Conservation (phyloP, 2,113 vertebrate genomes). For the Astur gentilis region DNA sequence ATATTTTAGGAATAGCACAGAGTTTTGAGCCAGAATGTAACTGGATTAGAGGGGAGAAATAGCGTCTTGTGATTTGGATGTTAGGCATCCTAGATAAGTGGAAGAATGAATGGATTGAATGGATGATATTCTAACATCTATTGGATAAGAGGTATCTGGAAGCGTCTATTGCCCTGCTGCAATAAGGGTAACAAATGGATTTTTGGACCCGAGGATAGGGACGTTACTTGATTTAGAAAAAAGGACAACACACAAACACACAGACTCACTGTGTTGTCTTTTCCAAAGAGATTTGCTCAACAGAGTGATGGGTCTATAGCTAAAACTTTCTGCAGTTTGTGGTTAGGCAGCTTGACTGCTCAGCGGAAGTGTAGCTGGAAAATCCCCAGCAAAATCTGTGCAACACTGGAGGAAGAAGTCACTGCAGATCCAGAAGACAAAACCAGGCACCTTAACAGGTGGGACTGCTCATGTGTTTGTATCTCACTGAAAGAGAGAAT, state of each 20-base stretch:
- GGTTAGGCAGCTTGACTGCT: background rate
- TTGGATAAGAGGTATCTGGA: background rate
- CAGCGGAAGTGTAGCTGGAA: background rate
- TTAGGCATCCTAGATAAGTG: no score
- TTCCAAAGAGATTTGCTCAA: background rate
- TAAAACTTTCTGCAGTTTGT: background rate
- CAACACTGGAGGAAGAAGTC: background rate
- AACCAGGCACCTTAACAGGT: background rate
- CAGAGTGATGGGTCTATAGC: background rate
- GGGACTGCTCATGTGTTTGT: background rate
- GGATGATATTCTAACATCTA: background rate
- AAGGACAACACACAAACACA: background rate
- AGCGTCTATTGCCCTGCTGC: background rate
- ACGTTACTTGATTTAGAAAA: background rate
- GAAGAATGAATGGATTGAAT: no score
- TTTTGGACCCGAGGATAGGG: background rate
- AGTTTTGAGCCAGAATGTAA: no score
- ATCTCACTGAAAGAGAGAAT: background rate
- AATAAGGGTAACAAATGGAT: background rate
- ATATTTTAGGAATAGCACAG: no score
- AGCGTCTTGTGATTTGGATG: no score
- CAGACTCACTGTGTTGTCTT: background rate
- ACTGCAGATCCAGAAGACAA: background rate
- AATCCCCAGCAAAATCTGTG: background rate
- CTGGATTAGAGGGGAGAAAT: no score